Percentiles rank a stretch among this genome's conserved stretches.
These are phyloP conservation scores for Psylliodes chrysocephalus DNA, from an alignment of 2,888 invertebrate genomes.

Conservation along the genomic window DNA sequence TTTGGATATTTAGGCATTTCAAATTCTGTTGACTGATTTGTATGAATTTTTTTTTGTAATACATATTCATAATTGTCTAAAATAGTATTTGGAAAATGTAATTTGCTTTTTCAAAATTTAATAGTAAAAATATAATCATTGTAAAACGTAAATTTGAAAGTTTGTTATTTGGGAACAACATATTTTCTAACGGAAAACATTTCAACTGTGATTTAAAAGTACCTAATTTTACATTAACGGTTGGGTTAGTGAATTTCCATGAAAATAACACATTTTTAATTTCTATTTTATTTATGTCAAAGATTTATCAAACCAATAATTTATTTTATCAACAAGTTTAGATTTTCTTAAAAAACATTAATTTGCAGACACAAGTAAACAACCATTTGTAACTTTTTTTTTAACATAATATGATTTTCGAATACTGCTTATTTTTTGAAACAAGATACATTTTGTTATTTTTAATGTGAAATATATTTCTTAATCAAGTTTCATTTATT, in stretches of 20 bases:
- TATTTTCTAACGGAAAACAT: background rate
- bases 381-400: no score
- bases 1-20: conserved; percentile 20
- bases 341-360: no score
- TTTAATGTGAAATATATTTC: no score
- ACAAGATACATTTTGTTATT: no score
- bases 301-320: no score
- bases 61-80: background rate
- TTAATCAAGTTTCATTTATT: no score
- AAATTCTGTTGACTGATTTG: background rate
- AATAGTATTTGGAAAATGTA: background rate
- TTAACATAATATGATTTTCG: no score
- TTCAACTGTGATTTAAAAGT: conserved; percentile 8
- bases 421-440: no score
- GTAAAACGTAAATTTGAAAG: background rate
- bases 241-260: conserved; percentile 9
- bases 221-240: conserved; percentile 9
- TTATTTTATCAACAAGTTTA: no score
- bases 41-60: background rate
- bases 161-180: conserved; percentile 12
- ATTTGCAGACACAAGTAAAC: no score
- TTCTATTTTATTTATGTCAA: background rate
- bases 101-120: no score
- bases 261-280: background rate
- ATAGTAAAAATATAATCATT: no score